phyloP scores from a whole-genome alignment of 2,888 invertebrate genomes.

The Chymomyza procnemis region DNA sequence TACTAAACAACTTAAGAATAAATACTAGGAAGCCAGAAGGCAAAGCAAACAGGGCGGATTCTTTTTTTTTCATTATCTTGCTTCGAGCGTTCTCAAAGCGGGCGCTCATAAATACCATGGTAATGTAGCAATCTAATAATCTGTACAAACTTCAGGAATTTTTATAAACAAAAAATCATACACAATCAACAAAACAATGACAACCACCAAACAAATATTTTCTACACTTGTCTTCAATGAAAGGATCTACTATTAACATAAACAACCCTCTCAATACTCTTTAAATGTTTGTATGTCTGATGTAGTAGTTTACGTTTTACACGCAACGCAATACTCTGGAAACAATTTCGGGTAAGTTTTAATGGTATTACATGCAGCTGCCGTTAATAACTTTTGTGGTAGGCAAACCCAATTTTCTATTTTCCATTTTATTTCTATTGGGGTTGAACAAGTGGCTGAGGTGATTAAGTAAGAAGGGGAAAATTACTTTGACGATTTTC shows the following conservation, averaged over 20 bases:
- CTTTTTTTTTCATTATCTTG: too few relatives aligned
- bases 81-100: neutral
- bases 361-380: neutral
- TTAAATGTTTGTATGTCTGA: neutral
- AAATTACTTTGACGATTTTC: too few relatives aligned
- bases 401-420: neutral
- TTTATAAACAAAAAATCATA: neutral
- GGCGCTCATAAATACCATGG: neutral
- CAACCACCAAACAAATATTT: neutral
- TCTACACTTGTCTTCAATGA: neutral
- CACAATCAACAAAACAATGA: neutral
- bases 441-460: neutral
- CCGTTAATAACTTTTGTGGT: neutral
- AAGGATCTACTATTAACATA: neutral
- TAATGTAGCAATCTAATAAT: neutral
- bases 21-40: constrained; percentile 7
- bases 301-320: neutral
- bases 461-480: neutral
- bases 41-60: neutral
- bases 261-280: neutral
- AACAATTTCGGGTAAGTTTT: neutral
- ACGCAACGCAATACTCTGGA: neutral
- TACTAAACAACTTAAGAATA: constrained; percentile 26
- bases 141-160: neutral
- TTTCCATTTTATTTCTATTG: neutral